Conservation (phyloP, 1,140 invertebrate species). For the Gonatopus flavifemur region DNA sequence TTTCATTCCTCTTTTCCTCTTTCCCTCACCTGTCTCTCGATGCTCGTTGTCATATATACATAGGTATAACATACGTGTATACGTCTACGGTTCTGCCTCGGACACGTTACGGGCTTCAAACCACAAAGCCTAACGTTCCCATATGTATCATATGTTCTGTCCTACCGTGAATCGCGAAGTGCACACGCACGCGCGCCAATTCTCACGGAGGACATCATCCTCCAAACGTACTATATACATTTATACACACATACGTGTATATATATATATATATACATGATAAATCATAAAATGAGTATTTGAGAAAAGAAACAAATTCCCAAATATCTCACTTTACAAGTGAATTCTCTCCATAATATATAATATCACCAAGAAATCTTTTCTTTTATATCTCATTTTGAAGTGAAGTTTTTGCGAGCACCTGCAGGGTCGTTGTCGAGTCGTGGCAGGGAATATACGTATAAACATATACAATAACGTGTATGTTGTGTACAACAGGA, state of each 20-base stretch:
- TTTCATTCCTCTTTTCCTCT: slow-evolving; percentile 8
- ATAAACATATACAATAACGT: slow-evolving; percentile 6
- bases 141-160: slow-evolving; percentile 59
- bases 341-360: too few relatives aligned
- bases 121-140: slow-evolving; percentile 56
- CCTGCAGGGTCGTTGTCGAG: too few relatives aligned
- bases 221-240: too few relatives aligned
- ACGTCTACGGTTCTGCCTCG: slow-evolving; percentile 7
- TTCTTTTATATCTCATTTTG: too few relatives aligned
- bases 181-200: slow-evolving; percentile 29
- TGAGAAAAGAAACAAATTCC: too few relatives aligned
- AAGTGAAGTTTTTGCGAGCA: too few relatives aligned
- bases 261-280: too few relatives aligned
- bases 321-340: too few relatives aligned
- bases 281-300: too few relatives aligned
- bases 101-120: slow-evolving; percentile 55
- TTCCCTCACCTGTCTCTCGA: slow-evolving; percentile 2
- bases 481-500: too few relatives aligned
- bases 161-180: slow-evolving; percentile 44
- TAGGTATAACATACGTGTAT: background rate
- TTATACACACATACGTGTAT: background rate
- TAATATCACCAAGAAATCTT: too few relatives aligned
- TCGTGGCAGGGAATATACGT: background rate
- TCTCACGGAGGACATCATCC: too few relatives aligned
- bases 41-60: slow-evolving; percentile 9